These are phyloP conservation scores for Diplosoma virens DNA, from an alignment of 23 tunicate species.

Conservation along the genomic window DNA sequence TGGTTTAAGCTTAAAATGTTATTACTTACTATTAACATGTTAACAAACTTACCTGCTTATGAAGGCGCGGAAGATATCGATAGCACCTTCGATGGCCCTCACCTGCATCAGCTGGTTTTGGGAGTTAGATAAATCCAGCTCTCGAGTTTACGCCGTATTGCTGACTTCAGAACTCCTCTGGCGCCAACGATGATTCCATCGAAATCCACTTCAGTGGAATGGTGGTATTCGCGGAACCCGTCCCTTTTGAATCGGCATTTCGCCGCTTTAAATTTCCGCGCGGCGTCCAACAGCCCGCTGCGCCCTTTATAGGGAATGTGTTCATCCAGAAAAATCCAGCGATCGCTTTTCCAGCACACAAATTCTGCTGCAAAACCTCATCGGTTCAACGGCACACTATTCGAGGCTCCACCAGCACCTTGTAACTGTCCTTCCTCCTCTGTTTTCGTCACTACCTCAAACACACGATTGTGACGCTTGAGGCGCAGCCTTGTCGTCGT, in stretches of 20 bases:
- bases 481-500: neutral
- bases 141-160: neutral
- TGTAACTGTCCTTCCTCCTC: neutral
- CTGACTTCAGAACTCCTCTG: neutral
- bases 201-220: neutral
- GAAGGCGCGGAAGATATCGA: neutral
- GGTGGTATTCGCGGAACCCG: neutral
- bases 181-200: constrained; percentile 19
- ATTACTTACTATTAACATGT: no score
- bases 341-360: neutral
- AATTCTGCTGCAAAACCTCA: neutral
- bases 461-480: neutral
- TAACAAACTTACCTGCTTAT: no score
- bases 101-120: constrained; percentile 9
- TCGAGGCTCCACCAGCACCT: neutral
- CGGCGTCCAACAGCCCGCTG: neutral
- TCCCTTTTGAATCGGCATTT: neutral
- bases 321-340: neutral
- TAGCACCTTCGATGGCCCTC: neutral
- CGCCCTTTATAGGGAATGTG: neutral
- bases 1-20: no score
- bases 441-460: neutral
- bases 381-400: neutral
- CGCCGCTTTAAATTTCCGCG: neutral
- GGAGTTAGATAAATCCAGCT: neutral